phyloP scores from a whole-genome alignment of 2,113 vertebrate species.

The human region GRCh38 chr6:85902001-85902500 shows the following conservation, averaged over 20 bases:
- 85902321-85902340: neutral
- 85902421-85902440: neutral
- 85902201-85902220: neutral
- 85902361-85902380: neutral
- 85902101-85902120: neutral
- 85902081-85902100: neutral
- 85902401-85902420: neutral
- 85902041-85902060: neutral
- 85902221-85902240: neutral
- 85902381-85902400: neutral
- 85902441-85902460: neutral
- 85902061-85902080: neutral
- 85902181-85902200: neutral
- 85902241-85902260: neutral
- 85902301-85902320: constrained; percentile 29
- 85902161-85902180: neutral
- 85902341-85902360: neutral
- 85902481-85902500: neutral
- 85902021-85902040: neutral
- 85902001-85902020: neutral
- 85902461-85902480: neutral
- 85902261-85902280: neutral
- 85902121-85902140: neutral
- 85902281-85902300: neutral
- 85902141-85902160: neutral